Conservation (phyloP, 1,140 invertebrate genomes). For the Coelopa frigida region DNA sequence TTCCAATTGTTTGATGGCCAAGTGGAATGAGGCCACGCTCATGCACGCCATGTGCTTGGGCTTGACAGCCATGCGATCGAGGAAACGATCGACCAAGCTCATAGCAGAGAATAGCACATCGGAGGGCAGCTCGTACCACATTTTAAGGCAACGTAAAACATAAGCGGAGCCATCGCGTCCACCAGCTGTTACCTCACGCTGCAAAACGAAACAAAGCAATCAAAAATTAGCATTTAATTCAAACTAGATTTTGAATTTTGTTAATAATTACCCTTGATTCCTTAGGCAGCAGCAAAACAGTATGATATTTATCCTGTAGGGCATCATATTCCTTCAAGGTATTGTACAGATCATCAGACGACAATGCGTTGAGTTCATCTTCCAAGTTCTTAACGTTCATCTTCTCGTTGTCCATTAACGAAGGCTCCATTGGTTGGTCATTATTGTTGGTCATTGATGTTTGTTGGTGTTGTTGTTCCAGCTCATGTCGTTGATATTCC, state of each 20-base stretch:
- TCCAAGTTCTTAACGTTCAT: slow-evolving; percentile 16
- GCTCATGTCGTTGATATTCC: slow-evolving; percentile 43
- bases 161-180: slow-evolving; percentile 69
- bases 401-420: slow-evolving; percentile 19
- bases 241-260: too few relatives aligned
- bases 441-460: slow-evolving; percentile 12
- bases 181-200: slow-evolving; percentile 62
- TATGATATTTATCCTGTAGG: slow-evolving; percentile 62
- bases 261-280: slow-evolving; percentile 47
- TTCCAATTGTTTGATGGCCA: slow-evolving; percentile 44
- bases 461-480: slow-evolving; percentile 21
- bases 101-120: slow-evolving; percentile 70
- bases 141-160: slow-evolving; percentile 70
- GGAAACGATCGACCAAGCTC: slow-evolving; percentile 68
- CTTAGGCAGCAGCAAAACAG: slow-evolving; percentile 55
- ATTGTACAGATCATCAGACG: slow-evolving; percentile 48
- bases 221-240: neutral
- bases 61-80: slow-evolving; percentile 63
- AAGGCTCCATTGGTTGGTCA: slow-evolving; percentile 19
- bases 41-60: slow-evolving; percentile 45
- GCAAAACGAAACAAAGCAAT: neutral
- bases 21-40: slow-evolving; percentile 43
- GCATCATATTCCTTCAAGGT: slow-evolving; percentile 61
- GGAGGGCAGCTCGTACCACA: slow-evolving; percentile 72
- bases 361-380: slow-evolving; percentile 29